phyloP scores from a whole-genome alignment of 2,797 vertebrate species.

The Eidolon dupreanum region DNA sequence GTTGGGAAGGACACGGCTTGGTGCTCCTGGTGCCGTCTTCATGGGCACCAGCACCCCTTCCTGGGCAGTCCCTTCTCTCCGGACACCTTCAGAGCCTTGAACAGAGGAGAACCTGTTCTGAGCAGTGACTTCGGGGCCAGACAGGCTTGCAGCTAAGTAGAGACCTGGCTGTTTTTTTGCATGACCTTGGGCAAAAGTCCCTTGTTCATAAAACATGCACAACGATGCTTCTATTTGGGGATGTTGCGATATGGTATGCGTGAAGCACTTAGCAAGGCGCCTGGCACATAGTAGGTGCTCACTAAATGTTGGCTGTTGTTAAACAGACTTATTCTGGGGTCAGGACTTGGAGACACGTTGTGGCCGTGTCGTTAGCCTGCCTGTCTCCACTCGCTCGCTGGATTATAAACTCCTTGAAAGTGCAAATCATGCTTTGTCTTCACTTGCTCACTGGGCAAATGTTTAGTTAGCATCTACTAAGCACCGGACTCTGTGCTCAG shows the following conservation, averaged over 20 bases:
- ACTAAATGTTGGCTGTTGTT: not conserved
- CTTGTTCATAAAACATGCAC: rapidly evolving
- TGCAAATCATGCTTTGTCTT: not conserved
- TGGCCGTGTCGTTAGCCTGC: not conserved
- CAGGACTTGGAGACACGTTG: not conserved
- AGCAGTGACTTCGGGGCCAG: not conserved
- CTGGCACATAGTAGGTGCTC: not conserved
- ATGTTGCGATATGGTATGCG: rapidly evolving
- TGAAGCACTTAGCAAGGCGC: not conserved
- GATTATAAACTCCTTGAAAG: not conserved
- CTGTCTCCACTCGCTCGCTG: not conserved
- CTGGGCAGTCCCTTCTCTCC: not conserved
- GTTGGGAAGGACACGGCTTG: not conserved
- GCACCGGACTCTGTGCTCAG: not conserved
- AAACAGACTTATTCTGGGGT: not conserved
- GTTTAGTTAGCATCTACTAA: not conserved
- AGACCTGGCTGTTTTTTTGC: not conserved
- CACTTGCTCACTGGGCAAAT: not conserved
- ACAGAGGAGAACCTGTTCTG: rapidly evolving
- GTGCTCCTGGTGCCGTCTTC: not conserved
- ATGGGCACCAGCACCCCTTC: not conserved
- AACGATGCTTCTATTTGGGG: rapidly evolving
- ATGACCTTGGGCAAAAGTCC: rapidly evolving
- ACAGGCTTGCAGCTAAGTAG: not conserved
- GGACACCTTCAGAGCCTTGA: not conserved